Conservation (phyloP, 2,113 vertebrate species). For the Prolemur simus region DNA sequence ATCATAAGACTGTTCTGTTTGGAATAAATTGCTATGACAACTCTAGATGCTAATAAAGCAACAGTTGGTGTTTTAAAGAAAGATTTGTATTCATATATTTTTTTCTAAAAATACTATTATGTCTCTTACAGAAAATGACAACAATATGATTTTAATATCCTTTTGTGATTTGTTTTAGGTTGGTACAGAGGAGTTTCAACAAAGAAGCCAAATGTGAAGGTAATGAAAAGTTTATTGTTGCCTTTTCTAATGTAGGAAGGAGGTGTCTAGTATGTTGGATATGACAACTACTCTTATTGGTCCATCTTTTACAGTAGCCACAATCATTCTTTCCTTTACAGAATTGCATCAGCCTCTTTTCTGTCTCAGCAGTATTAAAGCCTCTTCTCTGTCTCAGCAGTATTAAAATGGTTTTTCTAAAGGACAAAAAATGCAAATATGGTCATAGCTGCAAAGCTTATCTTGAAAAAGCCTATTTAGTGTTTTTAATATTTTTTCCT, state of each 20-base stretch:
- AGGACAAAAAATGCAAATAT: slow-evolving; percentile 1
- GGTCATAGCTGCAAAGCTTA: slow-evolving; percentile 9
- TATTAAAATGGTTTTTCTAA: slow-evolving; percentile 40
- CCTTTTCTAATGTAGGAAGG: background rate
- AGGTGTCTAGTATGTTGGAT: background rate
- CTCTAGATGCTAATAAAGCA: background rate
- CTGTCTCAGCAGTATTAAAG: slow-evolving; percentile 19
- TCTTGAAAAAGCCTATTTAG: slow-evolving; percentile 17
- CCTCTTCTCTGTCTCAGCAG: background rate
- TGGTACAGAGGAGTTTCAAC: slow-evolving; percentile 97
- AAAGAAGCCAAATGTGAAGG: slow-evolving; percentile 94
- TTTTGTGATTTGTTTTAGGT: slow-evolving; percentile 87
- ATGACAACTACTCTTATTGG: background rate
- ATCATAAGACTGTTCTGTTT: background rate
- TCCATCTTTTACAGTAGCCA: background rate
- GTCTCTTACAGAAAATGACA: slow-evolving; percentile 44
- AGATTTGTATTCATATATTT: background rate
- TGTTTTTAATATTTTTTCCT: background rate
- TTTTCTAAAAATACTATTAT: background rate
- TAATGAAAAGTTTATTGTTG: slow-evolving; percentile 78
- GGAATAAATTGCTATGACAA: background rate
- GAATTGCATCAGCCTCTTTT: background rate
- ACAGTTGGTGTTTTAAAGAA: background rate
- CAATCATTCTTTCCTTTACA: background rate
- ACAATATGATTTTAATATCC: slow-evolving; percentile 32